Conservation (phyloP, 2,797 vertebrate genomes). For the Diglossa cyanea region DNA sequence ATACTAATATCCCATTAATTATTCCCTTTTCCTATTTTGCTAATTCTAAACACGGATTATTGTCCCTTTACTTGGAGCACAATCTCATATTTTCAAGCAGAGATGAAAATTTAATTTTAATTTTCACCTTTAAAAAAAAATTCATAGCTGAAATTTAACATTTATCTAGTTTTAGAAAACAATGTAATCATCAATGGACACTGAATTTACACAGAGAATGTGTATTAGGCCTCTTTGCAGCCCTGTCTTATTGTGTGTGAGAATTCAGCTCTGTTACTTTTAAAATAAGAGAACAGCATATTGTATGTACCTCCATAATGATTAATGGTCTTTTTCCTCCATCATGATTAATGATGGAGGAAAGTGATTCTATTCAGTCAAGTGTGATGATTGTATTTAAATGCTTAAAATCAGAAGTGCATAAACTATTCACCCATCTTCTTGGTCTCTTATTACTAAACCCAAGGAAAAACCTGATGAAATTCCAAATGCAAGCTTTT, state of each 20-base stretch:
- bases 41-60: not conserved
- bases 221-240: not conserved
- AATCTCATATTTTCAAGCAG: not conserved
- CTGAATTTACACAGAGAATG: accelerated
- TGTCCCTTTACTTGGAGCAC: not conserved
- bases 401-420: not conserved
- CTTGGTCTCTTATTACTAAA: not conserved
- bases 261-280: not conserved
- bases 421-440: not conserved
- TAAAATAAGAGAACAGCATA: not conserved
- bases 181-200: not conserved
- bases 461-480: not conserved
- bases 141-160: not conserved
- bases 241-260: not conserved
- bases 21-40: not conserved
- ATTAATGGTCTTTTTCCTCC: not conserved
- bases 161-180: not conserved
- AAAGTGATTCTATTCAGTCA: not conserved
- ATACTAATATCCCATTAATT: not conserved
- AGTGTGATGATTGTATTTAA: not conserved
- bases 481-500: not conserved
- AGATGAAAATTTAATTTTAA: not conserved
- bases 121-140: not conserved
- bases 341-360: not conserved
- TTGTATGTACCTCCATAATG: not conserved